Base-by-base conservation (phyloP, 2,797 vertebrate genomes). In the Ara ararauna region DNA sequence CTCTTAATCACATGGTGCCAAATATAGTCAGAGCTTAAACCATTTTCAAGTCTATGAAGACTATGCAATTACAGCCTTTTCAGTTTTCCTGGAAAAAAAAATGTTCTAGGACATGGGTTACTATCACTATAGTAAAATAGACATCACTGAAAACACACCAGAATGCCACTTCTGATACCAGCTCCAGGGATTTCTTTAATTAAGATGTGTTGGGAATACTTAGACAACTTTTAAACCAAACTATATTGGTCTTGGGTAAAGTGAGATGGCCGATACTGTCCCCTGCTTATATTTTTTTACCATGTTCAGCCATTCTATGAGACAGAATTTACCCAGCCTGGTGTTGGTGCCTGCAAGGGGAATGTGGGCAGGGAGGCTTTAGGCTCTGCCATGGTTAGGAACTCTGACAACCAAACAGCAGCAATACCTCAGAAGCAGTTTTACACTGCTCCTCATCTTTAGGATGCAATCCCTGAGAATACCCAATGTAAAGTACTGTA, bases 81-180 rank as follows among this genome's bases (percentile, higher is more conserved):
- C 9, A 16, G 22, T 47, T 68, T 64, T 51, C 29, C 21, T 65
- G 56, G 44, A 23, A 7, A 38, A 45, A 68, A 42, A 68, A 36
- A 3, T 4, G 21, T 16, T 23, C 3, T 0, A 5, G 27, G 11
- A 9, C 40, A 6, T 2, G 23, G 7, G 12, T 64, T 38, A 18
- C 11, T 26, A 7, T 27, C 18, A 13, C 8, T 13, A 10, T 7
- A 11, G 24, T 6, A 48, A 74, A 74, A 22, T 2, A 19, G 13
- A 1, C 40, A 8, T 22, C 30, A 11, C 16, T 13, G 36, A 9
- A 60, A 58, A 64, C 34, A 42, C 29, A 53, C 12, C 11, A 30
- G 16, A 24, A 22, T 4, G 30, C 1, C n/a, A 17, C 47, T 66
- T 72, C 27, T 36, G 22, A 58, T 14, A 24, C 5, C 56, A 50